Base-by-base conservation (phyloP, 1,140 invertebrate genomes). In the Drosophila seguyi region DNA sequence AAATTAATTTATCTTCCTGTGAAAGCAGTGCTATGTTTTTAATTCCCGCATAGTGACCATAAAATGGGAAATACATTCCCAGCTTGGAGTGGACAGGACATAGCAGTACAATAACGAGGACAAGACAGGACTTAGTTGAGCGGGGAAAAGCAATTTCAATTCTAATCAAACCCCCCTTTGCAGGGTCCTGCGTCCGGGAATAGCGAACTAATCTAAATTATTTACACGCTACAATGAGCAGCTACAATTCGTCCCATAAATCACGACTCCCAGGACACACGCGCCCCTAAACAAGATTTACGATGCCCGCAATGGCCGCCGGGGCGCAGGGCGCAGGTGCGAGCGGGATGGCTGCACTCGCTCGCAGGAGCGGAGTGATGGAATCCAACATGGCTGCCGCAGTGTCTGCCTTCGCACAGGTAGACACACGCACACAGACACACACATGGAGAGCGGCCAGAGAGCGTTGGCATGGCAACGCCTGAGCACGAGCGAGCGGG, bases 201-300 rank as follows among this genome's bases (percentile, higher is more conserved):
- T 87, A 58, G 71, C 77, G 66, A 88, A 87, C 84, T 88, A 88
- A 87, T 87, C 84, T 87, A 88, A 87, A 88, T 88, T 88, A 88
- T 88, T 88, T 90, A 90, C 85, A 90, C 85, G 81, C 81, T 90
- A 90, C 85, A 84, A 84, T 81, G 77, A 84, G 85, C 84, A 88
- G 85, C 85, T 84, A 90, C 84, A 88, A 88, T 81, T 88, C 85
- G 78, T 85, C 81, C 75, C 81, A 85, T 90, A 90, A 90, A 90
- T 90, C 85, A 90, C 86, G 81, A 90, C 86, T 88, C 86, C 86
- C 85, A 90, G 85, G 85, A 90, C 85, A 90, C 85, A 86, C 81
- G 86, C 85, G 86, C 86, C 86, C 86, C 84, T 88, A 88, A 88
- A 88, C 76, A 72, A 90, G 84, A 88, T 88, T 88, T 88, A 88